A percentile compares a stretch with the other conserved stretches of the same genome.
Conservation (phyloP, 2,113 vertebrate species). For the Potamarius usumacintae region DNA sequence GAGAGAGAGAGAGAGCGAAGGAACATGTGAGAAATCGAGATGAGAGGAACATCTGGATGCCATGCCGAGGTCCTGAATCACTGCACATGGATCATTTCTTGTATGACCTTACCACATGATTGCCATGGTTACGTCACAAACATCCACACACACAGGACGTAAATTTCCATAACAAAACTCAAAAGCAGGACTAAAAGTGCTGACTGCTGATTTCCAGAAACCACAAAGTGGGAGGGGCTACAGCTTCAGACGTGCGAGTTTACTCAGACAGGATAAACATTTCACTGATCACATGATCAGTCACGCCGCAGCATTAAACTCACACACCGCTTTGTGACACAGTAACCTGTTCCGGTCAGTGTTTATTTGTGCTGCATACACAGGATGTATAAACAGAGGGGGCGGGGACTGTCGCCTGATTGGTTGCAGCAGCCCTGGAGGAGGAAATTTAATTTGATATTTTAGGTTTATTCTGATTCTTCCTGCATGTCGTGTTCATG, state of each 20-base stretch:
- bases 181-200: background rate
- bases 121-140: slow-evolving; percentile 21
- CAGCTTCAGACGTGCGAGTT: background rate
- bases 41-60: slow-evolving; percentile 57
- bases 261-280: too few relatives aligned
- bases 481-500: background rate
- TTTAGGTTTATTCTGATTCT: background rate
- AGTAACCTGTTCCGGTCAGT: background rate
- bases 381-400: background rate
- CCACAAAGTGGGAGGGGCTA: background rate
- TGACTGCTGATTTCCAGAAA: background rate
- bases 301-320: background rate
- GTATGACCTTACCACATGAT: slow-evolving; percentile 53
- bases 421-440: background rate
- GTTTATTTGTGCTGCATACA: background rate
- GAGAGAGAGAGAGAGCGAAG: slow-evolving; percentile 61
- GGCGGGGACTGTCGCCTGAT: background rate
- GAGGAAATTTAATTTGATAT: background rate
- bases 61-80: slow-evolving; percentile 69
- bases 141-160: background rate
- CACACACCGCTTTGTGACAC: background rate
- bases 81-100: slow-evolving; percentile 64
- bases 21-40: background rate
- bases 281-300: background rate
- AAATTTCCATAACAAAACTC: background rate